Evolutionary conservation across 2,888 invertebrate genomes (phyloP).

Genomic region (Macrophya annulata): DNA sequence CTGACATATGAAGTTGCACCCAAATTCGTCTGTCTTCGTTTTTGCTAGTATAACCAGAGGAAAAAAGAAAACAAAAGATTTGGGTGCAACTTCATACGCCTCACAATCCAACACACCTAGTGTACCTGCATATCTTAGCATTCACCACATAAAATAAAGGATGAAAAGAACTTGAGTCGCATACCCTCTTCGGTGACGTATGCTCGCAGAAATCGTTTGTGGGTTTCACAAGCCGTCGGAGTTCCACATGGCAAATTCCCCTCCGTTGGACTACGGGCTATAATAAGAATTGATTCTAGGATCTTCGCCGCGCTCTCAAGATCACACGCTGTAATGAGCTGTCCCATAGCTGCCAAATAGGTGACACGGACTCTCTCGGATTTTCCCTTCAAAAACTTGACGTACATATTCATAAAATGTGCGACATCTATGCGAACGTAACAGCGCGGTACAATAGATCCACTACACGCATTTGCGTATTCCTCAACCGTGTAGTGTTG

Average conservation of each 20-base stretch:
- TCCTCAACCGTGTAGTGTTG: conserved; percentile 29
- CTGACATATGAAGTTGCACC: no score
- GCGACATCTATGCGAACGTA: conserved; percentile 59
- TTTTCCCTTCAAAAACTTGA: conserved; percentile 35
- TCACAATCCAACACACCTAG: no score
- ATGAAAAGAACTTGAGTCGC: no score
- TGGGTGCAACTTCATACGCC: no score
- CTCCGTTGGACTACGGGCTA: conserved; percentile 48
- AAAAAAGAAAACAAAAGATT: no score
- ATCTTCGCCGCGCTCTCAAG: conserved; percentile 46
- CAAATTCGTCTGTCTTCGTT: no score
- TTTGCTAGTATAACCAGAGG: no score
- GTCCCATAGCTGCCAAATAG: conserved; percentile 56
- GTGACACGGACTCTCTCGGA: conserved; percentile 32
- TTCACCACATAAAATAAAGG: no score
- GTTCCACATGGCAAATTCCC: conserved; percentile 10
- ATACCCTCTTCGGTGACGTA: no score
- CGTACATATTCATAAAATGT: conserved; percentile 58
- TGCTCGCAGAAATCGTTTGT: no score
- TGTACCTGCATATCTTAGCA: no score
- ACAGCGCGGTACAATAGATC: conserved; percentile 27
- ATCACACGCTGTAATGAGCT: conserved; percentile 52
- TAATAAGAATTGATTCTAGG: conserved; percentile 50
- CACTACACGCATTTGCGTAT: conserved; percentile 46
- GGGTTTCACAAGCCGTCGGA: no score